Percentiles rank a stretch among this genome's conserved stretches.
Conservation (phyloP, 2,797 vertebrate species). For the Hoplostethus mediterraneus region DNA sequence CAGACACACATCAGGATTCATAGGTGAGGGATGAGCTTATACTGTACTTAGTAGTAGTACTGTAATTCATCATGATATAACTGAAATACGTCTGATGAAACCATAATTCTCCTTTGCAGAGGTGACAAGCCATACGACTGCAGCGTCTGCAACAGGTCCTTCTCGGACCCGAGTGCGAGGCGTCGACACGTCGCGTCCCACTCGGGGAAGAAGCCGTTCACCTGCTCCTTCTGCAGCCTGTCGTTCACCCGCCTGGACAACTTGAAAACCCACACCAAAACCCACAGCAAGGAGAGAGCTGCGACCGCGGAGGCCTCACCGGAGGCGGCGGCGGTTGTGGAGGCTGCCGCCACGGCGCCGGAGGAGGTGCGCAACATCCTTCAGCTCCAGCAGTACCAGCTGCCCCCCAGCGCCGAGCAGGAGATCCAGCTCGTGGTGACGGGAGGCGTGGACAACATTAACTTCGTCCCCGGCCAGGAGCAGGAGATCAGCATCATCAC, state of each 20-base stretch:
- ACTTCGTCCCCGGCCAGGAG: conserved; percentile 85
- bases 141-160: conserved; percentile 91
- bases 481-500: conserved; percentile 91
- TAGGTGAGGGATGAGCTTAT: conserved; percentile 81
- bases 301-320: conserved; percentile 1
- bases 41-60: no score
- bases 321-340: neutral
- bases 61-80: no score
- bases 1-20: conserved; percentile 98
- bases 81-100: neutral
- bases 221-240: conserved; percentile 90
- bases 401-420: conserved; percentile 86
- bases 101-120: conserved; percentile 78
- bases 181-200: conserved; percentile 95
- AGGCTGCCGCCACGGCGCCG: conserved; percentile 5
- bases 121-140: conserved; percentile 97
- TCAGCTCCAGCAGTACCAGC: conserved; percentile 92
- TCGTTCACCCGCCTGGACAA: conserved; percentile 96
- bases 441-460: conserved; percentile 88
- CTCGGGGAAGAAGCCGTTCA: conserved; percentile 94
- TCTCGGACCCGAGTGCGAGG: conserved; percentile 93
- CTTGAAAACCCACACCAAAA: conserved; percentile 93
- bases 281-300: conserved; percentile 91
- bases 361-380: conserved; percentile 88
- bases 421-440: conserved; percentile 95